Evolutionary conservation across 2,888 invertebrate species (phyloP).

Genomic region (Molanna angustata): DNA sequence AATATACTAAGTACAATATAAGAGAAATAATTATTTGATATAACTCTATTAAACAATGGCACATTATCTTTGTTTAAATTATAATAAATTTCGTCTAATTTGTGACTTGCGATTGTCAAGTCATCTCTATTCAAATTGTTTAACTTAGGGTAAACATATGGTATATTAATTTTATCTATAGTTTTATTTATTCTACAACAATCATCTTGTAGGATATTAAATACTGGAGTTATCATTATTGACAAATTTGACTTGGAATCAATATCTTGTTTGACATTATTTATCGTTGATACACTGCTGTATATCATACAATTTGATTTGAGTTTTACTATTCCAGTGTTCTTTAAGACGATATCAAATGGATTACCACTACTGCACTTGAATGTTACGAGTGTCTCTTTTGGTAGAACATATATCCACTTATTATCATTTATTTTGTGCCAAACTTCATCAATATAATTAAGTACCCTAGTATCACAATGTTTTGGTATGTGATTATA

Average conservation of each 20-base stretch:
- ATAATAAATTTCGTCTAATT: constrained; percentile 2
- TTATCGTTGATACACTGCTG: not conserved
- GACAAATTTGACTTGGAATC: not conserved
- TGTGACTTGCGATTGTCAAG: constrained; percentile 2
- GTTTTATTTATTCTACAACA: too few species aligned
- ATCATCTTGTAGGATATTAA: constrained; percentile 4
- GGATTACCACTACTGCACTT: constrained; percentile 4
- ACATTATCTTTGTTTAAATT: not conserved
- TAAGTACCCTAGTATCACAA: constrained; percentile 6
- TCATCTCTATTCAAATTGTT: not conserved
- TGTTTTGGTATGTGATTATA: not conserved
- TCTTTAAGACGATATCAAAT: constrained; percentile 1
- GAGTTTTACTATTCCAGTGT: constrained; percentile 3
- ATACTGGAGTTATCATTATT: not conserved
- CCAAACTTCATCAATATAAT: constrained; percentile 10
- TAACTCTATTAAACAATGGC: not conserved
- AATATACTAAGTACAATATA: not conserved
- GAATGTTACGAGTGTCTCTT: not conserved
- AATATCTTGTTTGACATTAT: not conserved
- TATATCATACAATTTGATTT: constrained; percentile 2
- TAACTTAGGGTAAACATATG: not conserved
- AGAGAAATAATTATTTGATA: constrained; percentile 3
- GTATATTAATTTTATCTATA: not conserved
- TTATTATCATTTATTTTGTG: constrained; percentile 7
- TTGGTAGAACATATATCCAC: constrained; percentile 5